A percentile compares a stretch with the other conserved stretches of the same genome.
Conservation (phyloP, 2,113 vertebrate species). For the Bubo scandiacus region DNA sequence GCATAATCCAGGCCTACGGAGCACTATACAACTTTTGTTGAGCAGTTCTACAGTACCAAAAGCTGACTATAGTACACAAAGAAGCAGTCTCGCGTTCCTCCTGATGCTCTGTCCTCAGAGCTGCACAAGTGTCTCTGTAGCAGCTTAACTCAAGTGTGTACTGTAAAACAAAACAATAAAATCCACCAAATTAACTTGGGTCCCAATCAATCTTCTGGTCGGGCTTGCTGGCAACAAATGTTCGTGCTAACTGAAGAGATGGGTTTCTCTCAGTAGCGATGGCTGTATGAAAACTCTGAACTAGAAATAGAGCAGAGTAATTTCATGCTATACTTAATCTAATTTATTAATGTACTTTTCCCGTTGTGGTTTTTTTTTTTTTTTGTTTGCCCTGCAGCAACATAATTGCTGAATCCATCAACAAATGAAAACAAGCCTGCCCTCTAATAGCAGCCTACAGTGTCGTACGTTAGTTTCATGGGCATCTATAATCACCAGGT, state of each 20-base stretch:
- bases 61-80: background rate
- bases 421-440: background rate
- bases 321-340: background rate
- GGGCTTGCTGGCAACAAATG: background rate
- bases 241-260: background rate
- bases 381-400: background rate
- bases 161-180: background rate
- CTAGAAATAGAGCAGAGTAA: background rate
- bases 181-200: background rate
- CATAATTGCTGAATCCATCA: background rate
- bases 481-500: background rate
- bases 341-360: background rate
- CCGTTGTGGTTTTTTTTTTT: background rate
- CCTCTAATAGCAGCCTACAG: background rate
- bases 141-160: background rate
- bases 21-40: background rate
- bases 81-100: background rate
- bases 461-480: rapidly evolving
- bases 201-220: background rate
- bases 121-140: background rate
- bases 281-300: background rate
- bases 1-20: background rate
- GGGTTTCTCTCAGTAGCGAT: background rate
- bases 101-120: background rate
- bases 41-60: background rate